Evolutionary conservation across 2,797 vertebrate species (phyloP).

Genomic region (Psittacula derbiana): DNA sequence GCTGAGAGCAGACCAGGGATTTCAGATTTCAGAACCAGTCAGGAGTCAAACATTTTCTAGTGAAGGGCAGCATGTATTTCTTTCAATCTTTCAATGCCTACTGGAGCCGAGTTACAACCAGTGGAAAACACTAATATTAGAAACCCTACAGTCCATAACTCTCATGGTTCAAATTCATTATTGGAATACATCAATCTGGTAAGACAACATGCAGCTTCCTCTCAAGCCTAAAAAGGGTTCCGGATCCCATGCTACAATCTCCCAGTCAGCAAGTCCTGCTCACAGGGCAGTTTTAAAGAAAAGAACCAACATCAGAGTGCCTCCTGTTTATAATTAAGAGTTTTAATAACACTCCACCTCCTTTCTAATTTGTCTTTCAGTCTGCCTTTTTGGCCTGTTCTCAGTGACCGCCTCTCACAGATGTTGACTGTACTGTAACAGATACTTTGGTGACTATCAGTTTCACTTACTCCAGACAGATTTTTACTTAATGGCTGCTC

Average conservation of each 20-base stretch:
- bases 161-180: neutral
- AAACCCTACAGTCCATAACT: neutral
- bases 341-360: slow-evolving; percentile 28
- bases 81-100: neutral
- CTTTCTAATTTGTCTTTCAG: neutral
- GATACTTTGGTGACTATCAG: neutral
- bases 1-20: neutral
- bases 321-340: slow-evolving; percentile 8
- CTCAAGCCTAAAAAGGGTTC: neutral
- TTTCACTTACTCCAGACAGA: neutral
- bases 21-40: neutral
- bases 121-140: neutral
- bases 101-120: neutral
- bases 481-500: neutral
- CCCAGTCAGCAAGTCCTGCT: neutral
- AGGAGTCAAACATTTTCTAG: neutral
- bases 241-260: neutral
- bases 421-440: neutral
- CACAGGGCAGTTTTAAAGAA: neutral
- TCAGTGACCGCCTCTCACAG: neutral
- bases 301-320: neutral
- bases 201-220: neutral
- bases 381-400: slow-evolving; percentile 12
- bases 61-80: accelerated
- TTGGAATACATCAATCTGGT: neutral